phyloP scores from a whole-genome alignment of 2,113 vertebrate genomes.

The Phocoena phocoena region DNA sequence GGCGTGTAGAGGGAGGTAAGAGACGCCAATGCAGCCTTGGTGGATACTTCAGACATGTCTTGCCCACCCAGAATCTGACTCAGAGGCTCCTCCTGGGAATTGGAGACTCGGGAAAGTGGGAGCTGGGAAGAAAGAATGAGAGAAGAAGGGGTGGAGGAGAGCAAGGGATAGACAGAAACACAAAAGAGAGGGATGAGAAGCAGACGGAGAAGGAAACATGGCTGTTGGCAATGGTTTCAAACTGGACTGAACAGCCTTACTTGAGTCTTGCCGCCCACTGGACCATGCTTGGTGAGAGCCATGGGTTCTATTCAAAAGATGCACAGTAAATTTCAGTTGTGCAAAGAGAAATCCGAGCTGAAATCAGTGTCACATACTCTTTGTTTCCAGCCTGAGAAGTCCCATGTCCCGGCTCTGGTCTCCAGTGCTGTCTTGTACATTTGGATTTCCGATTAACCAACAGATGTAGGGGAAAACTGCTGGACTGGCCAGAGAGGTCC shows the following conservation, averaged over 20 bases:
- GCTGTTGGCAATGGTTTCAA: neutral
- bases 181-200: neutral
- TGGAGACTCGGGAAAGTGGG: neutral
- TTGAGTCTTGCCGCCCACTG: neutral
- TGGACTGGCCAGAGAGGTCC: slow-evolving; percentile 54
- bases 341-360: neutral
- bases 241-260: neutral
- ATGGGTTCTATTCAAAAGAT: neutral
- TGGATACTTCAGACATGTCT: neutral
- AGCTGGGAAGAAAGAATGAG: neutral
- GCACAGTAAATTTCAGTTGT: neutral
- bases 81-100: neutral
- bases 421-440: slow-evolving; percentile 27
- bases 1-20: neutral
- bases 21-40: neutral
- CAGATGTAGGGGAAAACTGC: slow-evolving; percentile 42
- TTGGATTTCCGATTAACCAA: slow-evolving; percentile 67
- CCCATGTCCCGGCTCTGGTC: slow-evolving; percentile 53
- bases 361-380: neutral
- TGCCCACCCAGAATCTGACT: neutral
- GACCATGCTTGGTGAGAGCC: no score
- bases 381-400: slow-evolving; percentile 38
- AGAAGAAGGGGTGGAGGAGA: neutral
- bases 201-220: neutral
- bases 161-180: neutral